Percentiles rank a stretch among this genome's conserved stretches.
phyloP scores from a whole-genome alignment of 92 coral and sea anemone genomes.

The Epizoanthus stellaris region DNA sequence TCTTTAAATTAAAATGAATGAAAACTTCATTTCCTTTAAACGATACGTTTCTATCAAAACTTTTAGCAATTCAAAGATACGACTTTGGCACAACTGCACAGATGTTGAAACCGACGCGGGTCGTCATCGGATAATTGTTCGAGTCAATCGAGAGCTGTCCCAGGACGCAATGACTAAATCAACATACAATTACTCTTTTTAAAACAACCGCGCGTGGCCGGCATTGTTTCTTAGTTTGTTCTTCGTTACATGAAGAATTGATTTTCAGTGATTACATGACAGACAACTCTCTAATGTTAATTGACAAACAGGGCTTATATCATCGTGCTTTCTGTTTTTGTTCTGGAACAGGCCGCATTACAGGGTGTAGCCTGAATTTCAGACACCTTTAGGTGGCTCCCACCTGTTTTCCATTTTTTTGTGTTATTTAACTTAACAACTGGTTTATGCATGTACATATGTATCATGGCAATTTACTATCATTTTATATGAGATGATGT shows the following conservation, averaged over 20 bases:
- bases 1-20: conserved; percentile 11
- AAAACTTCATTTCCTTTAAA: conserved; percentile 21
- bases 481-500: too few relatives aligned
- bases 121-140: conserved; percentile 29
- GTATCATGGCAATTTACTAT: too few relatives aligned
- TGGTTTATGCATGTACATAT: too few relatives aligned
- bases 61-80: conserved; percentile 27
- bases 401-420: too few relatives aligned
- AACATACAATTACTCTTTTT: conserved; percentile 30
- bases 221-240: conserved; percentile 27
- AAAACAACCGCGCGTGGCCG: conserved; percentile 32
- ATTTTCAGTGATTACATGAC: too few relatives aligned
- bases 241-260: conserved; percentile 21
- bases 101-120: conserved; percentile 26
- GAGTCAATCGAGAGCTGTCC: conserved; percentile 36
- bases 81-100: conserved; percentile 23
- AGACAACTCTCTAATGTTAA: conserved; percentile 21
- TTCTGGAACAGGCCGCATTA: not conserved
- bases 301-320: conserved; percentile 26
- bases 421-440: too few relatives aligned
- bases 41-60: conserved; percentile 20
- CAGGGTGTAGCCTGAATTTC: not conserved
- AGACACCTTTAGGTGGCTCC: too few relatives aligned
- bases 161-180: conserved; percentile 29
- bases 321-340: conserved; percentile 19